These are phyloP conservation scores for Pseudolycoriella hygida DNA, from an alignment of 2,888 invertebrate genomes.

Conservation along the genomic window DNA sequence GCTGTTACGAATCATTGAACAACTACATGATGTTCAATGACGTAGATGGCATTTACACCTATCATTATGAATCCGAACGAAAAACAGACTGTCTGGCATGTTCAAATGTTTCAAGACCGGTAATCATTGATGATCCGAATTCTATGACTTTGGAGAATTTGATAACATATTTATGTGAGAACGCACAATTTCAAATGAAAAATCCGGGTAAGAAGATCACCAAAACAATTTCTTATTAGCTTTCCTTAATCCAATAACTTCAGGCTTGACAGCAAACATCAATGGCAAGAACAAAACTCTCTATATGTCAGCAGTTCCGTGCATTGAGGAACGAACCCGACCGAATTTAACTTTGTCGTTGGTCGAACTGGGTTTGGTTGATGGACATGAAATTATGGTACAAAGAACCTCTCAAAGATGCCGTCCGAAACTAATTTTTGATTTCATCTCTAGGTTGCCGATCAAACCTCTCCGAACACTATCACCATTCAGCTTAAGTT, in stretches of 20 bases:
- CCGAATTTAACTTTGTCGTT: constrained; percentile 77
- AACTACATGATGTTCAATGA: constrained; percentile 97
- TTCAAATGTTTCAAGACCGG: constrained; percentile 46
- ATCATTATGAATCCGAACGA: constrained; percentile 83
- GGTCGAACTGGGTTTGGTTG: constrained; percentile 62
- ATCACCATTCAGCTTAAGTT: constrained; percentile 59
- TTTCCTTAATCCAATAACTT: constrained; percentile 7
- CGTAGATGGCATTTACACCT: constrained; percentile 88
- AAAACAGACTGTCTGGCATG: constrained; percentile 80
- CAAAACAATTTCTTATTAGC: not conserved
- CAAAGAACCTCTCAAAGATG: too few relatives aligned
- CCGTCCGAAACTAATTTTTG: too few relatives aligned
- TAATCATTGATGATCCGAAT: constrained; percentile 41
- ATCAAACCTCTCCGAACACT: constrained; percentile 74
- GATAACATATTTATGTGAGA: constrained; percentile 61
- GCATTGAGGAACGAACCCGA: constrained; percentile 78
- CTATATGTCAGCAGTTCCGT: constrained; percentile 82
- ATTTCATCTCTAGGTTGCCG: too few relatives aligned
- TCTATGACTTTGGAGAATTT: constrained; percentile 63
- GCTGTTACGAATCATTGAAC: constrained; percentile 73
- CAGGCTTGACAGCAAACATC: constrained; percentile 59
- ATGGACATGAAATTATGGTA: constrained; percentile 76
- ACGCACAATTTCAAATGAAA: constrained; percentile 71
- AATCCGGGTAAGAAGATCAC: constrained; percentile 61
- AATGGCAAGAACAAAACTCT: constrained; percentile 79